phyloP scores from a whole-genome alignment of 1,140 invertebrate genomes.

The Hypothenemus hampei region DNA sequence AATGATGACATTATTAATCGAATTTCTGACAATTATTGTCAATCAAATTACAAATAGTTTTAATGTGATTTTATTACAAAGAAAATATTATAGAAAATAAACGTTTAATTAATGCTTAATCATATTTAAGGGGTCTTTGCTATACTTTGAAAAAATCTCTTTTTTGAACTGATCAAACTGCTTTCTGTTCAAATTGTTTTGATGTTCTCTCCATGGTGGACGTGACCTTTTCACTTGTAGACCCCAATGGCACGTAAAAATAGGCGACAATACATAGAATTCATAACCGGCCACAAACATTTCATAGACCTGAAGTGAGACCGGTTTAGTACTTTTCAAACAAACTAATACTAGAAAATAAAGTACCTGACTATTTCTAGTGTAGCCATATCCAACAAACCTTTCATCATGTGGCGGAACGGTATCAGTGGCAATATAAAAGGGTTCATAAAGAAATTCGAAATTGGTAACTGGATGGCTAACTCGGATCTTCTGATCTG shows the following conservation, averaged over 20 bases:
- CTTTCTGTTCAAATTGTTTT: constrained; percentile 76
- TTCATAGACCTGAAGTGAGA: constrained; percentile 85
- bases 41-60: not conserved
- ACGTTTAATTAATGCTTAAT: constrained; percentile 19
- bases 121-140: constrained; percentile 54
- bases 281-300: constrained; percentile 87
- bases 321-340: too few relatives aligned
- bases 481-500: constrained; percentile 58
- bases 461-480: constrained; percentile 84
- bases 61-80: not conserved
- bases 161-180: constrained; percentile 79
- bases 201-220: constrained; percentile 77
- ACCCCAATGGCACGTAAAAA: constrained; percentile 89
- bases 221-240: constrained; percentile 69
- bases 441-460: constrained; percentile 88
- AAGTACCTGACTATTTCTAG: constrained; percentile 87
- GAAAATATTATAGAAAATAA: too few relatives aligned
- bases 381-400: constrained; percentile 92
- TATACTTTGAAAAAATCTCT: constrained; percentile 75
- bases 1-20: constrained; percentile 23
- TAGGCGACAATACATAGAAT: constrained; percentile 83
- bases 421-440: constrained; percentile 80
- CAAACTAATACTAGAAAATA: not conserved
- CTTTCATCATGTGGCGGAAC: constrained; percentile 84
- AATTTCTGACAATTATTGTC: constrained; percentile 15